Conservation (phyloP, 1,140 invertebrate species). For the Eurosta solidaginis region DNA sequence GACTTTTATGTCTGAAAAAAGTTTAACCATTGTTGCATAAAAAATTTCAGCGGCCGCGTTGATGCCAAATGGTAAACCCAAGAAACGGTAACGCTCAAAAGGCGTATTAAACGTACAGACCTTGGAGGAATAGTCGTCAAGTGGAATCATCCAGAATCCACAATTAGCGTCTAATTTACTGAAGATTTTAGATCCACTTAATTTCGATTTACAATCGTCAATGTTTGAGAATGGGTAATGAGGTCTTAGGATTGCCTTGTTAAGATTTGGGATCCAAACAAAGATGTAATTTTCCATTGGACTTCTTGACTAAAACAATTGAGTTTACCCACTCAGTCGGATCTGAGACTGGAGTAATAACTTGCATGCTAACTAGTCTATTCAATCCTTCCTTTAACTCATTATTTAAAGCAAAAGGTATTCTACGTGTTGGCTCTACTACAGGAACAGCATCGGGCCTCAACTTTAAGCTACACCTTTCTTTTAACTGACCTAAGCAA, state of each 20-base stretch:
- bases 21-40: slow-evolving; percentile 44
- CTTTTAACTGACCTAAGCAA: not conserved
- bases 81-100: slow-evolving; percentile 57
- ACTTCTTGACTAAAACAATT: slow-evolving; percentile 45
- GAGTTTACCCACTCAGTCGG: too few species aligned
- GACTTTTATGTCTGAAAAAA: slow-evolving; percentile 47
- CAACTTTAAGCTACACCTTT: not conserved
- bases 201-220: slow-evolving; percentile 53
- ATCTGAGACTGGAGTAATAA: not conserved
- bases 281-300: slow-evolving; percentile 51
- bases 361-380: too few species aligned
- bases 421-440: too few species aligned
- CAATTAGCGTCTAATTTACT: slow-evolving; percentile 57
- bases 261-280: slow-evolving; percentile 61
- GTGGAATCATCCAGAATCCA: slow-evolving; percentile 59
- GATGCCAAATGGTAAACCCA: slow-evolving; percentile 60
- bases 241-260: slow-evolving; percentile 53
- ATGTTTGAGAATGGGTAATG: slow-evolving; percentile 59
- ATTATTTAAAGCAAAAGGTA: not conserved
- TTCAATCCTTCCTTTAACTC: not conserved
- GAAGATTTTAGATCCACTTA: slow-evolving; percentile 53
- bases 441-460: not conserved
- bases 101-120: slow-evolving; percentile 40
- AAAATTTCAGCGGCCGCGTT: too few species aligned
- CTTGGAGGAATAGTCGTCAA: slow-evolving; percentile 51